A percentile compares a stretch with the other conserved stretches of the same genome.
Evolutionary conservation across 2,888 invertebrate species (phyloP).

Genomic region (Tuta absoluta): DNA sequence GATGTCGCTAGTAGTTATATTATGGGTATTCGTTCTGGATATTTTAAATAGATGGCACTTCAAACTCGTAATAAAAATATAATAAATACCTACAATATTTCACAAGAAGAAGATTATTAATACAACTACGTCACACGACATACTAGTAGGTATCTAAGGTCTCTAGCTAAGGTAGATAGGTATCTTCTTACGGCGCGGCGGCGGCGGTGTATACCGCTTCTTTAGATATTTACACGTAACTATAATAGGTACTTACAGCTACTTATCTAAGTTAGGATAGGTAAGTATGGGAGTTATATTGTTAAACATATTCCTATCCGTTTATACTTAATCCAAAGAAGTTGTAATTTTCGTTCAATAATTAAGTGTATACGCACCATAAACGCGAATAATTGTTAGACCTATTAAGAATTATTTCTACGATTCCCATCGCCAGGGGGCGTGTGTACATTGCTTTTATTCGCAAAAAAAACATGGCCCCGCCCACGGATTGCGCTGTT

Average conservation of each 20-base stretch:
- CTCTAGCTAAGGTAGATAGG: too few relatives aligned
- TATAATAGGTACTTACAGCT: too few relatives aligned
- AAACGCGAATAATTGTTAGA: conserved; percentile 36
- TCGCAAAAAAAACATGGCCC: conserved; percentile 56
- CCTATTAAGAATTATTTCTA: conserved; percentile 45
- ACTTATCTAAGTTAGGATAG: too few relatives aligned
- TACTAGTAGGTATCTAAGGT: too few relatives aligned
- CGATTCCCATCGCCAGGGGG: conserved; percentile 49
- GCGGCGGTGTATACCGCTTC: too few relatives aligned
- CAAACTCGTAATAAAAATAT: neutral
- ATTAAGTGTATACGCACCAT: conserved; percentile 28
- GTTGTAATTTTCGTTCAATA: conserved; percentile 13
- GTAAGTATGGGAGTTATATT: too few relatives aligned
- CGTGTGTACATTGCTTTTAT: conserved; percentile 55
- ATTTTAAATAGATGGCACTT: conserved; percentile 27
- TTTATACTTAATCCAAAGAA: conserved; percentile 1
- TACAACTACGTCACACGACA: too few relatives aligned
- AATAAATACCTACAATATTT: too few relatives aligned
- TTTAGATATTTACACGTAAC: too few relatives aligned
- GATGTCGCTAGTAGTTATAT: conserved; percentile 44
- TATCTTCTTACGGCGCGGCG: too few relatives aligned
- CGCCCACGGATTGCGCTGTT: conserved; percentile 46
- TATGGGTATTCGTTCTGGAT: neutral
- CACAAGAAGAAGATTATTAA: too few relatives aligned
- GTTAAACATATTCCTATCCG: neutral